Conservation (phyloP, 2,888 invertebrate species). For the Ashinkailepas kermadecensis region DNA sequence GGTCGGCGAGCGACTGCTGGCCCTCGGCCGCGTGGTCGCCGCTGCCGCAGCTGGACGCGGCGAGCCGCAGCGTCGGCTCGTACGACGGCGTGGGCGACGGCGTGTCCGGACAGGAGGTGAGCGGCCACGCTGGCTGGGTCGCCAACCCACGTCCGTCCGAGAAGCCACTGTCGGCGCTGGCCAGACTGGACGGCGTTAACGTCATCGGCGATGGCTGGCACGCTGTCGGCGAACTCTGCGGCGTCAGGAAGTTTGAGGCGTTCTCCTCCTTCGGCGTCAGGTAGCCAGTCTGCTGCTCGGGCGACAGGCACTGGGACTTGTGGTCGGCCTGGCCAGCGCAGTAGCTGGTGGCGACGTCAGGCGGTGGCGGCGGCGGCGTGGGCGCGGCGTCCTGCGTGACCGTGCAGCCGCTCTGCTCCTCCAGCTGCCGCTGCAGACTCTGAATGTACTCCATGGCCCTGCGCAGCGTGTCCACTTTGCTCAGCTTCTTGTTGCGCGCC, state of each 20-base stretch:
- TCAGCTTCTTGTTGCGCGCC: constrained; percentile 40
- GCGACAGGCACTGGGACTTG: too few relatives aligned
- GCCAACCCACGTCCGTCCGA: neutral
- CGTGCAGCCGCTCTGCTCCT: constrained; percentile 31
- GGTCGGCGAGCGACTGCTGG: constrained; percentile 65
- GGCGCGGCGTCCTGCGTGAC: too few relatives aligned
- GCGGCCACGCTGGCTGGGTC: too few relatives aligned
- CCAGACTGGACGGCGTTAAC: constrained; percentile 2
- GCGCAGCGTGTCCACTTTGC: constrained; percentile 62
- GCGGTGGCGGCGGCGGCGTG: too few relatives aligned
- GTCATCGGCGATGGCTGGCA: constrained; percentile 37
- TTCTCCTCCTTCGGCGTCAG: constrained; percentile 41
- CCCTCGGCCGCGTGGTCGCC: constrained; percentile 80
- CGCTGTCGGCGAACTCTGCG: constrained; percentile 36
- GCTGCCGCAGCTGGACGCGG: constrained; percentile 40
- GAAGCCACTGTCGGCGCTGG: neutral
- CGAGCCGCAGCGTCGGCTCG: constrained; percentile 53
- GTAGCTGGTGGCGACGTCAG: too few relatives aligned
- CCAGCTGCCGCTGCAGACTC: constrained; percentile 64
- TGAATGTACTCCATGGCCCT: constrained; percentile 86
- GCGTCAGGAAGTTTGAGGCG: constrained; percentile 36
- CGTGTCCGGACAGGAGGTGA: constrained; percentile 54
- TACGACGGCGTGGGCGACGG: constrained; percentile 66
- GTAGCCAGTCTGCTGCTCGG: constrained; percentile 27
- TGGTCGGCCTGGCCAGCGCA: too few relatives aligned